A percentile compares a stretch with the other conserved stretches of the same genome.
These are phyloP conservation scores for Formica selysi DNA, from an alignment of 1,140 invertebrate genomes.

Conservation along the genomic window DNA sequence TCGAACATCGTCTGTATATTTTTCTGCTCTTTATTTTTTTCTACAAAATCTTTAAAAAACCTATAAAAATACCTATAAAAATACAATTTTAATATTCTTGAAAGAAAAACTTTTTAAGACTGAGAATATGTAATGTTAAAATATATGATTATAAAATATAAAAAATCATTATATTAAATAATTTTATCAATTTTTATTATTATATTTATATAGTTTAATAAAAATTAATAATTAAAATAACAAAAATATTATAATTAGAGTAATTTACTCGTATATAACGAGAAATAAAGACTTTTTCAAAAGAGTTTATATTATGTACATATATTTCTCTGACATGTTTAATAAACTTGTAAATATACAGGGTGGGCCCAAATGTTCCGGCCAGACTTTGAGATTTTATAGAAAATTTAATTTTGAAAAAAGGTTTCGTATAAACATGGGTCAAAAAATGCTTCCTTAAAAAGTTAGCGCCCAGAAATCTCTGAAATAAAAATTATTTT, in stretches of 20 bases:
- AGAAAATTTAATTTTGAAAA: too few species aligned
- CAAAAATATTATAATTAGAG: neutral
- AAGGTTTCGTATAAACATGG: too few species aligned
- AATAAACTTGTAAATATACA: constrained; percentile 6
- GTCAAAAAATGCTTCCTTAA: too few species aligned
- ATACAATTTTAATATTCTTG: neutral
- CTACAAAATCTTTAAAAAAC: neutral
- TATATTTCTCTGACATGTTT: neutral
- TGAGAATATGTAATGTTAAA: too few species aligned
- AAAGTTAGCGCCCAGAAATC: too few species aligned
- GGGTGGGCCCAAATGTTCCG: too few species aligned
- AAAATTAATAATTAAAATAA: neutral
- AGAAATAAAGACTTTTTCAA: neutral
- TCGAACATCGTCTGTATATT: constrained; percentile 4
- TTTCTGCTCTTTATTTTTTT: neutral
- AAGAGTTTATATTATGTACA: neutral
- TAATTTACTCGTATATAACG: neutral
- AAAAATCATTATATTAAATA: constrained; percentile 3
- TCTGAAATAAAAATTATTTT: too few species aligned
- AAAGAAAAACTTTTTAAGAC: too few species aligned
- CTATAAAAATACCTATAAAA: neutral
- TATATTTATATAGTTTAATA: neutral
- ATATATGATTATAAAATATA: neutral
- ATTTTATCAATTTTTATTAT: neutral
- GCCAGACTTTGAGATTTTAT: too few species aligned